These are phyloP conservation scores for Otolemur garnettii DNA, from an alignment of 2,113 vertebrate genomes.

Conservation along the genomic window DNA sequence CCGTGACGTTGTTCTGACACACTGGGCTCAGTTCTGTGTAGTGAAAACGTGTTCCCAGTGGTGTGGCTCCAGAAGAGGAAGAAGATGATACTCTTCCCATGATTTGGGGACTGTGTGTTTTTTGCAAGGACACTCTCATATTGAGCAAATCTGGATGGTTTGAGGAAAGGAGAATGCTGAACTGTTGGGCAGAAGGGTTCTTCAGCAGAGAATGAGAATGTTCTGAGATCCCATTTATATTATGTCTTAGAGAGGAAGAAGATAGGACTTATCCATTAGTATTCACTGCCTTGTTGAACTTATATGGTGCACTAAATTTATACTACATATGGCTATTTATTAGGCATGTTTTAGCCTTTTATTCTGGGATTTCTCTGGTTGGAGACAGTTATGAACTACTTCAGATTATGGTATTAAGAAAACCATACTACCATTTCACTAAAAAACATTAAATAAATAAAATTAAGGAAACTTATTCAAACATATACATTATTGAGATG, in stretches of 20 bases:
- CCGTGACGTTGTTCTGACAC: background rate
- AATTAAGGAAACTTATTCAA: conserved; percentile 50
- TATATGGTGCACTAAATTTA: background rate
- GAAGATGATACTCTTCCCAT: background rate
- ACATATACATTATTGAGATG: conserved; percentile 4
- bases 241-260: background rate
- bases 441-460: conserved; percentile 28
- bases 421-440: background rate
- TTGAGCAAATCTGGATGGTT: background rate
- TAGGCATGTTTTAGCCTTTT: conserved; percentile 53
- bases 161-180: background rate
- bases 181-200: background rate
- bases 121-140: background rate
- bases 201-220: background rate
- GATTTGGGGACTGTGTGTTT: background rate
- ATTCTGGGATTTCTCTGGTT: conserved; percentile 52
- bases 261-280: conserved; percentile 13
- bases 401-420: background rate
- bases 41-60: background rate
- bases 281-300: conserved; percentile 8
- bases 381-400: conserved; percentile 51
- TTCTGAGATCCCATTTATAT: background rate
- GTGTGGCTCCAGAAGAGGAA: background rate
- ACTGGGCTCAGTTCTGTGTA: background rate
- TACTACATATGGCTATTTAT: background rate